Evolutionary conservation across 2,113 vertebrate species (phyloP), one percentile per base, ranked within the genome.

Genomic region (Nothocercus julius): DNA sequence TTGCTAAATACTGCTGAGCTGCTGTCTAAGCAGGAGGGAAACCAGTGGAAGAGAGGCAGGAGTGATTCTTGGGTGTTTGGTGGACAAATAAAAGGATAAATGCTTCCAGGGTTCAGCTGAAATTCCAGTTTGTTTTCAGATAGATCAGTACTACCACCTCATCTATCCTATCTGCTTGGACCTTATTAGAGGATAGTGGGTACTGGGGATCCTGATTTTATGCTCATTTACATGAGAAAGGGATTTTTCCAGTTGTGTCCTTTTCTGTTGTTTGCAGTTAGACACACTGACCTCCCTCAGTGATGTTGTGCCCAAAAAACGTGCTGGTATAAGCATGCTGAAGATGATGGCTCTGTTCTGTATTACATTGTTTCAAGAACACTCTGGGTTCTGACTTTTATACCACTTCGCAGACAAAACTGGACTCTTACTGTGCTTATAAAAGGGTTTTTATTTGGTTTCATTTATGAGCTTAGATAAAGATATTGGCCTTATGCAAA

Each of bases 141-240:
- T 3, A 28, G 32, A 17, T 68, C 2, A 1, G 0, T 44, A 21
- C 11, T 82, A 9, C 19, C 73, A 40, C 68, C 15, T 34, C 38
- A 3, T 0, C 0, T 47, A 4, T 36, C 3, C 5, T 79, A 12
- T 64, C 21, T 83, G 59, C 32, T 15, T 36, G 27, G 51, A 62
- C 54, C 7, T 68, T 44, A 28, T 21, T 56, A 13, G 11, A 24
- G 62, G 18, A 14, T 47, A 64, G 42, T 2, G 20, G 30, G 4
- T 82, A 13, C 27, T 74, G 44, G 40, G 38, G 21, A 36, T 68
- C 6, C 27, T 40, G 25, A 53, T 12, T 72, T 63, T 7, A 5
- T 66, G 7, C 14, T 32, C 45, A 1, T 9, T 5, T 80, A 21
- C 3, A 45, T 8, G 49, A 79, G n/a, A 5, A 73, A 40, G 76